Percentiles rank a stretch among this genome's conserved stretches.
phyloP scores from a whole-genome alignment of 53 echinoderm and acorn worm genomes.

The Patiria pectinifera region DNA sequence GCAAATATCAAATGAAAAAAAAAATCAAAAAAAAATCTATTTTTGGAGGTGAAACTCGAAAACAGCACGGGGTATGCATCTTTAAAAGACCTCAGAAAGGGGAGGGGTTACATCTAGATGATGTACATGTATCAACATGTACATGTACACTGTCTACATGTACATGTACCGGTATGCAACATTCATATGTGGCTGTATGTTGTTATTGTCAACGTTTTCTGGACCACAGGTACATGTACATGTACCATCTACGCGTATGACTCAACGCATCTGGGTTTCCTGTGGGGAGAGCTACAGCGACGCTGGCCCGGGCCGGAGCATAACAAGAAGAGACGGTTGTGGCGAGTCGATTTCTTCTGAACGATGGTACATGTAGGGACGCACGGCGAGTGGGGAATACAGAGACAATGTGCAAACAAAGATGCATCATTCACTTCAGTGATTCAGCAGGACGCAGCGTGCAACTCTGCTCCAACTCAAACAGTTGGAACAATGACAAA shows the following conservation, averaged over 20 bases:
- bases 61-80: too few relatives aligned
- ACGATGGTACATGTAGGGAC: neutral
- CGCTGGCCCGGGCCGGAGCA: slow-evolving; percentile 16
- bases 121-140: too few relatives aligned
- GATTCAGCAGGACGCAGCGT: neutral
- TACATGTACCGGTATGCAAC: neutral
- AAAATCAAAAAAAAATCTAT: too few relatives aligned
- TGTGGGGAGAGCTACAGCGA: slow-evolving; percentile 11
- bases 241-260: slow-evolving; percentile 8
- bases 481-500: neutral
- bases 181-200: neutral
- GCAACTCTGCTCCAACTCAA: neutral
- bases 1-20: too few relatives aligned
- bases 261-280: slow-evolving; percentile 51
- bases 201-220: too few relatives aligned
- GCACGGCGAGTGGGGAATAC: neutral
- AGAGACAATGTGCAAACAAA: neutral
- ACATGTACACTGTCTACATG: too few relatives aligned
- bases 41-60: too few relatives aligned
- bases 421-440: neutral
- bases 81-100: too few relatives aligned
- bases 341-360: neutral
- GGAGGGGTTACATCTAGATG: too few relatives aligned
- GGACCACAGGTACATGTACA: neutral
- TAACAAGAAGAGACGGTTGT: neutral